Conservation (phyloP, 2,888 invertebrate genomes). For the Nemapogon koenigi region DNA sequence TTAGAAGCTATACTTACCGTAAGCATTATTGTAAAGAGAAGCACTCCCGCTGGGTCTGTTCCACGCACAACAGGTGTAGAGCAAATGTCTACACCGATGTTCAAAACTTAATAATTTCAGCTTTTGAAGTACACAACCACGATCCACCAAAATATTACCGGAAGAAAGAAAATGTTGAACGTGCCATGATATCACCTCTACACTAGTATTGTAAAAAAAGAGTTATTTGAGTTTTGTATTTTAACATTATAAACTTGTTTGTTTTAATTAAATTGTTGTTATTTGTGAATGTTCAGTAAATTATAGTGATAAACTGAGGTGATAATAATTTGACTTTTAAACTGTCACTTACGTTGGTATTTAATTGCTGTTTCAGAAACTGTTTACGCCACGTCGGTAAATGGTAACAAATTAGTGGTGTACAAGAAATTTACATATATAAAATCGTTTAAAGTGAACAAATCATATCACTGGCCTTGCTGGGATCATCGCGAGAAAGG, state of each 20-base stretch:
- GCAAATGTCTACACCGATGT: slow-evolving; percentile 40
- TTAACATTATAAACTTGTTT: too few species aligned
- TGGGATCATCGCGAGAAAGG: neutral
- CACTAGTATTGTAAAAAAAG: too few species aligned
- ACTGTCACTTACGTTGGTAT: slow-evolving; percentile 29
- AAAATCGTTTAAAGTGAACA: neutral
- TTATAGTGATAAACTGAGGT: too few species aligned
- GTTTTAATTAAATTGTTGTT: too few species aligned
- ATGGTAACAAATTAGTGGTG: slow-evolving; percentile 8
- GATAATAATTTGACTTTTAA: slow-evolving; percentile 15
- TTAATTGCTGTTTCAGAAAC: slow-evolving; percentile 9
- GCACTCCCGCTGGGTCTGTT: slow-evolving; percentile 45
- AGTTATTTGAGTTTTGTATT: too few species aligned
- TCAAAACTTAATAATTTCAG: slow-evolving; percentile 33
- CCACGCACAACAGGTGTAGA: slow-evolving; percentile 45
- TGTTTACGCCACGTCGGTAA: slow-evolving; percentile 6
- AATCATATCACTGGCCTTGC: slow-evolving; percentile 8
- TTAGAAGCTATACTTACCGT: slow-evolving; percentile 43
- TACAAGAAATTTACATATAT: slow-evolving; percentile 8
- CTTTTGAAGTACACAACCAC: slow-evolving; percentile 38
- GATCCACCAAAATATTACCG: slow-evolving; percentile 49
- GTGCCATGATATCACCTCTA: slow-evolving; percentile 34
- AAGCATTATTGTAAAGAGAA: slow-evolving; percentile 35
- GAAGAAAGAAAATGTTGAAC: slow-evolving; percentile 37
- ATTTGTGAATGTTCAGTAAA: too few species aligned